Evolutionary conservation across 2,888 invertebrate species (phyloP).

Genomic region (Thera britannica): DNA sequence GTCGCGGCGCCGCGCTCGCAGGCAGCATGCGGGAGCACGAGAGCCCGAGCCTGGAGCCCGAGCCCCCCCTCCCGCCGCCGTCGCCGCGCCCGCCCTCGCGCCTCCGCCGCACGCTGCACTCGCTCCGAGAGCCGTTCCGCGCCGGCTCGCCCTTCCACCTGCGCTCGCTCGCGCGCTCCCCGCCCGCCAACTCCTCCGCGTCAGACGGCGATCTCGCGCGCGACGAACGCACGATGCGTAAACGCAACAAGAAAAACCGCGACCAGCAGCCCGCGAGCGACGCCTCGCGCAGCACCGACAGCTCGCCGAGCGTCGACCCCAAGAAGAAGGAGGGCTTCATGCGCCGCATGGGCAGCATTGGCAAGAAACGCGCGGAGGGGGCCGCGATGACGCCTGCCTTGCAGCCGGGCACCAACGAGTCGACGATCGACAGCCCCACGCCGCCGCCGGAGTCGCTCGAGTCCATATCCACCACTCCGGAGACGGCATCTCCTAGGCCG

Average conservation of each 20-base stretch:
- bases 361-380: constrained; percentile 65
- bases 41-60: constrained; percentile 45
- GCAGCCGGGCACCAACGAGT: constrained; percentile 48
- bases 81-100: constrained; percentile 65
- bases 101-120: constrained; percentile 77
- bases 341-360: constrained; percentile 75
- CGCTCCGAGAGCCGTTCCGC: constrained; percentile 81
- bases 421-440: constrained; percentile 38
- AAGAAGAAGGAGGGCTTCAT: constrained; percentile 73
- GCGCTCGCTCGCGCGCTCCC: constrained; percentile 75
- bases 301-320: constrained; percentile 33
- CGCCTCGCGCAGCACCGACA: constrained; percentile 69
- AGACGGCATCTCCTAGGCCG: constrained; percentile 26
- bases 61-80: constrained; percentile 56
- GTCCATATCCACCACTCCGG: constrained; percentile 24
- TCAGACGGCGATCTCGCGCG: constrained; percentile 80
- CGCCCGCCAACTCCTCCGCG: constrained; percentile 74
- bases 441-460: constrained; percentile 23
- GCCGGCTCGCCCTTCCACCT: constrained; percentile 82
- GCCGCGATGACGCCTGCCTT: constrained; percentile 51
- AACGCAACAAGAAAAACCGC: constrained; percentile 79
- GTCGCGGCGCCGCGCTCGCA: constrained; percentile 63
- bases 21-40: constrained; percentile 64
- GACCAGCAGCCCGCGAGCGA: constrained; percentile 55
- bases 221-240: constrained; percentile 81